Conservation (phyloP, 1,140 invertebrate genomes). For the Saccostrea echinata region DNA sequence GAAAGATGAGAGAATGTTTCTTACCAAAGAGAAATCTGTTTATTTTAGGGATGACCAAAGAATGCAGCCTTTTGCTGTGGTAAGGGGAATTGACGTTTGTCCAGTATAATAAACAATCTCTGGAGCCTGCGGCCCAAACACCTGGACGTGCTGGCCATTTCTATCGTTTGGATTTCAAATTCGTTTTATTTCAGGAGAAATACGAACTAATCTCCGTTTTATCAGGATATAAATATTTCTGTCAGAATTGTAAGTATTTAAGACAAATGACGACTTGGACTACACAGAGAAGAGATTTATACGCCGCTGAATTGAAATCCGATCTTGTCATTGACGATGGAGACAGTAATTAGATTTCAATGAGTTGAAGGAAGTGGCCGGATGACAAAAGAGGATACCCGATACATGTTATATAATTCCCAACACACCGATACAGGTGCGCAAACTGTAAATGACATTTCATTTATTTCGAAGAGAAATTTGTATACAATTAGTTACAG, state of each 20-base stretch:
- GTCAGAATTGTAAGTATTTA: conserved; percentile 32
- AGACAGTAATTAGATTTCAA: conserved; percentile 37
- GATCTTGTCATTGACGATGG: background rate
- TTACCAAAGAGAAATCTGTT: conserved; percentile 5
- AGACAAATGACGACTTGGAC: conserved; percentile 27
- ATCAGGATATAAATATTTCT: conserved; percentile 36
- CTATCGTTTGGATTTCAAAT: background rate
- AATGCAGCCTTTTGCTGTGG: conserved; percentile 27
- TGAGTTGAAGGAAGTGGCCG: conserved; percentile 7
- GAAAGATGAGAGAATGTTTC: background rate
- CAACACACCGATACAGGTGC: conserved; percentile 4
- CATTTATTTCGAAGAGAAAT: conserved; percentile 12
- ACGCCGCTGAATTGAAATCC: conserved; percentile 5
- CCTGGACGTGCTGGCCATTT: conserved; percentile 6
- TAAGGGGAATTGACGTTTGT: conserved; percentile 28
- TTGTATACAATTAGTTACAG: background rate
- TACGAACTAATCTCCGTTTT: conserved; percentile 27
- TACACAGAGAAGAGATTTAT: conserved; percentile 37
- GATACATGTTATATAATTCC: conserved; percentile 28
- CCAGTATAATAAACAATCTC: background rate
- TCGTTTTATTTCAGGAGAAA: conserved; percentile 11
- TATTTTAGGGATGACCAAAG: conserved; percentile 34
- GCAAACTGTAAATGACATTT: conserved; percentile 37
- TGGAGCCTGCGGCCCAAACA: conserved; percentile 1
- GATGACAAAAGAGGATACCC: conserved; percentile 3